A percentile compares a stretch with the other conserved stretches of the same genome.
phyloP scores from a whole-genome alignment of 1,140 invertebrate genomes.

The Drosophila ficusphila region DNA sequence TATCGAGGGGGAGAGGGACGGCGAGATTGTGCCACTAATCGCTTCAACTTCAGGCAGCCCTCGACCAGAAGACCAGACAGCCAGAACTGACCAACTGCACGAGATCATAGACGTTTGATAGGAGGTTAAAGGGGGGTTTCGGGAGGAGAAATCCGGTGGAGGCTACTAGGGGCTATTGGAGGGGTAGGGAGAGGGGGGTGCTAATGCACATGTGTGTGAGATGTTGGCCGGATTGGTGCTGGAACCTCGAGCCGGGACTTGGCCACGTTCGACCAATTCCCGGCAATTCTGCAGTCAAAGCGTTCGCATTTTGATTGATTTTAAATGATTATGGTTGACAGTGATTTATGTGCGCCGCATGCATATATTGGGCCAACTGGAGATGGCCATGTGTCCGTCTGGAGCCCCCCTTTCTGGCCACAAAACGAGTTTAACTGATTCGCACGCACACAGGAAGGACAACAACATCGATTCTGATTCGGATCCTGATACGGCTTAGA shows the following conservation, averaged over 20 bases:
- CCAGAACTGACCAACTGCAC: slow-evolving; percentile 75
- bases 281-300: slow-evolving; percentile 83
- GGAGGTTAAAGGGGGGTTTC: slow-evolving; percentile 15
- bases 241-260: slow-evolving; percentile 30
- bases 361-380: slow-evolving; percentile 80
- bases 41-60: slow-evolving; percentile 62
- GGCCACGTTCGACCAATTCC: slow-evolving; percentile 77
- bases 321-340: slow-evolving; percentile 84
- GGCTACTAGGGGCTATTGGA: slow-evolving; percentile 16
- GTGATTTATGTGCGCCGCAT: slow-evolving; percentile 83
- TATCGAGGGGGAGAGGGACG: slow-evolving; percentile 26
- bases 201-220: slow-evolving; percentile 44
- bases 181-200: slow-evolving; percentile 3
- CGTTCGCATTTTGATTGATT: slow-evolving; percentile 84
- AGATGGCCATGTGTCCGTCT: slow-evolving; percentile 44
- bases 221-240: slow-evolving; percentile 33
- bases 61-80: slow-evolving; percentile 39
- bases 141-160: background rate
- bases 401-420: background rate
- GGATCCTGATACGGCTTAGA: slow-evolving; percentile 60
- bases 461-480: slow-evolving; percentile 53
- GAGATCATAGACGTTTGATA: slow-evolving; percentile 84
- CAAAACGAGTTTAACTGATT: slow-evolving; percentile 59
- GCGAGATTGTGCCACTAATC: slow-evolving; percentile 61
- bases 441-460: slow-evolving; percentile 66